A percentile compares a stretch with the other conserved stretches of the same genome.
Conservation (phyloP, 2,797 vertebrate genomes). For the Darevskia mixta region DNA sequence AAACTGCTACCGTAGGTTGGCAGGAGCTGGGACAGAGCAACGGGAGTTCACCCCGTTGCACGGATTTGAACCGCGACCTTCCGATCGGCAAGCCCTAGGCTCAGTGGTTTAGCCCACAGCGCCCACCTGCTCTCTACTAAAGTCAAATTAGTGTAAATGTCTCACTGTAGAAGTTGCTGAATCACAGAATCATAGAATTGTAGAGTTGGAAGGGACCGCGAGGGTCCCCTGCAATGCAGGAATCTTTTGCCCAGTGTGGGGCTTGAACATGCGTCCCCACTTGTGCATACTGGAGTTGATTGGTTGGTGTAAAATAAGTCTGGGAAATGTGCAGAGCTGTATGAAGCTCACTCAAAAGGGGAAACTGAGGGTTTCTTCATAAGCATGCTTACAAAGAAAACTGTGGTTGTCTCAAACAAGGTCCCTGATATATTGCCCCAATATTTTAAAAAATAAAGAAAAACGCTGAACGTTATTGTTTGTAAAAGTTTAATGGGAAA, state of each 20-base stretch:
- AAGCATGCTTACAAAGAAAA: not conserved
- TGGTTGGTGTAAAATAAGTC: not conserved
- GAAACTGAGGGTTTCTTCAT: not conserved
- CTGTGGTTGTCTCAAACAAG: not conserved
- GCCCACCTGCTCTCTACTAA: not conserved
- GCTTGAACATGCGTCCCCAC: too few relatives aligned
- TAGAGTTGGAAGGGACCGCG: too few relatives aligned
- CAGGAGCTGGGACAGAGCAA: too few relatives aligned
- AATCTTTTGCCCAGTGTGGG: too few relatives aligned
- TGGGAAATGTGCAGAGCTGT: not conserved
- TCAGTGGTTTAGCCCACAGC: too few relatives aligned
- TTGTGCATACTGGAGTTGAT: not conserved
- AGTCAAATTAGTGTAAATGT: not conserved
- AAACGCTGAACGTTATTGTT: not conserved
- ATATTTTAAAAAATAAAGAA: not conserved
- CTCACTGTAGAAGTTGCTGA: not conserved
- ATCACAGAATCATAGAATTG: not conserved
- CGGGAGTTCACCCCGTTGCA: rapidly evolving
- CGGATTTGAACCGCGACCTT: too few relatives aligned
- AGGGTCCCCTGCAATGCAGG: too few relatives aligned
- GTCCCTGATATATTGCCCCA: not conserved
- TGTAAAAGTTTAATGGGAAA: not conserved
- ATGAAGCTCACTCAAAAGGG: not conserved
- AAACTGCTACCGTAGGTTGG: too few relatives aligned
- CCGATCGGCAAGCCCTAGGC: too few relatives aligned